Percentiles rank a stretch among this genome's conserved stretches.
These are phyloP conservation scores for Callitettix versicolor DNA, from an alignment of 1,140 invertebrate species.

Conservation along the genomic window DNA sequence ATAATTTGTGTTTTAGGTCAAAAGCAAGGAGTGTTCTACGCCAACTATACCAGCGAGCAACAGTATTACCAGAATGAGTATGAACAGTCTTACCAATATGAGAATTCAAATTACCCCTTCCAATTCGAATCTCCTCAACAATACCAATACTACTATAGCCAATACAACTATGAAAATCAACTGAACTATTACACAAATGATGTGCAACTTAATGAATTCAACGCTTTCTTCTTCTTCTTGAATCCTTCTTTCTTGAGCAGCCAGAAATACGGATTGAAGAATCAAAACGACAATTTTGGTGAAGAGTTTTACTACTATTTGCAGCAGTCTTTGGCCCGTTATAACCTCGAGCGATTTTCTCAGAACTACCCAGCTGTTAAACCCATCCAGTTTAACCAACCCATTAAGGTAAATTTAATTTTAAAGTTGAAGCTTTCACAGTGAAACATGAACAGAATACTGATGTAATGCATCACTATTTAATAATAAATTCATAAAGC, in stretches of 20 bases:
- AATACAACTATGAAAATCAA: conserved; percentile 42
- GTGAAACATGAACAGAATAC: no score
- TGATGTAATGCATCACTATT: no score
- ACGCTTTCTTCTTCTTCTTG: conserved; percentile 50
- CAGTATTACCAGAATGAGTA: no score
- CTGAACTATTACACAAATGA: conserved; percentile 65
- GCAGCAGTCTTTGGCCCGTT: conserved; percentile 50
- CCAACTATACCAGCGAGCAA: no score
- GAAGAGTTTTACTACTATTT: conserved; percentile 49
- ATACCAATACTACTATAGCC: conserved; percentile 27
- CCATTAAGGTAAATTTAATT: conserved; percentile 32
- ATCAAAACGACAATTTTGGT: conserved; percentile 40
- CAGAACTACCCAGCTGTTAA: conserved; percentile 48
- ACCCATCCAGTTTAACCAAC: conserved; percentile 40
- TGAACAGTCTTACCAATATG: no score
- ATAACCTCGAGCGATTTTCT: conserved; percentile 55
- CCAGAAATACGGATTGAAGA: conserved; percentile 35
- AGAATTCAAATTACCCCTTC: no score
- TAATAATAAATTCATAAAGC: no score
- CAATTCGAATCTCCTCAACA: no score
- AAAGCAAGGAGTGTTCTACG: no score
- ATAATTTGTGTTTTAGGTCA: no score
- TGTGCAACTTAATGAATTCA: conserved; percentile 54
- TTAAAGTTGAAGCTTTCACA: no score
- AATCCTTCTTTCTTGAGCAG: conserved; percentile 51